Percentiles rank a stretch among this genome's conserved stretches.
Conservation (phyloP, 2,888 invertebrate species). For the Pristionchus entomophagus region DNA sequence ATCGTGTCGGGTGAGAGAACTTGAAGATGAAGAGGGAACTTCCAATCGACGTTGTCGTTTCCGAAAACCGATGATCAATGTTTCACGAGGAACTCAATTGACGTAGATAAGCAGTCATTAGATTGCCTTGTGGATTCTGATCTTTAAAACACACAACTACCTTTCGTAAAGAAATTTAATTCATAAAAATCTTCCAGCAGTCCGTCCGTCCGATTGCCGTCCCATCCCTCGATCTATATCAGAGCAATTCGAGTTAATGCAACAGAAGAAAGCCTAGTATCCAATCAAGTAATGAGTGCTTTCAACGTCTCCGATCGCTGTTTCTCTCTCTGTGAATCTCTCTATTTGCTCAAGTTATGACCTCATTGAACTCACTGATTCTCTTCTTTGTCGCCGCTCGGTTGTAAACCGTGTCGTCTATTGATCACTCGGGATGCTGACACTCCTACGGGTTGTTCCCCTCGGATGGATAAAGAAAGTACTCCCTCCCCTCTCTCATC, state of each 20-base stretch:
- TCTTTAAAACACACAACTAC: too few species aligned
- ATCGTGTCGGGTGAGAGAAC: slow-evolving; percentile 19
- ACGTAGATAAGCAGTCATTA: too few species aligned
- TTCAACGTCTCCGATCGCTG: neutral
- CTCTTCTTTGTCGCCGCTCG: neutral
- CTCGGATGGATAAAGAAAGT: slow-evolving; percentile 28
- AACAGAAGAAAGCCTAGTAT: slow-evolving; percentile 28
- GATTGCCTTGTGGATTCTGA: too few species aligned
- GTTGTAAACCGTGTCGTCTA: slow-evolving; percentile 9
- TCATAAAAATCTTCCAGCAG: neutral
- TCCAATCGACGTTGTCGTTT: too few species aligned
- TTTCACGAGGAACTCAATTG: too few species aligned
- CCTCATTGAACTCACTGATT: slow-evolving; percentile 25
- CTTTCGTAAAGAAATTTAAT: neutral
- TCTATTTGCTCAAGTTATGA: slow-evolving; percentile 23
- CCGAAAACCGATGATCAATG: neutral
- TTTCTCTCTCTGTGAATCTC: neutral
- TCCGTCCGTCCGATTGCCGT: neutral
- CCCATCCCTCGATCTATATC: slow-evolving; percentile 45
- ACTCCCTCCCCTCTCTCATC: neutral
- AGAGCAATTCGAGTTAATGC: slow-evolving; percentile 46
- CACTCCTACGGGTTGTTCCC: neutral
- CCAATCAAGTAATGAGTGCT: neutral
- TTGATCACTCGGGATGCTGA: neutral
- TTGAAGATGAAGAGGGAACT: neutral